phyloP scores from a whole-genome alignment of 2,113 vertebrate genomes.

The Myiopsitta monachus region DNA sequence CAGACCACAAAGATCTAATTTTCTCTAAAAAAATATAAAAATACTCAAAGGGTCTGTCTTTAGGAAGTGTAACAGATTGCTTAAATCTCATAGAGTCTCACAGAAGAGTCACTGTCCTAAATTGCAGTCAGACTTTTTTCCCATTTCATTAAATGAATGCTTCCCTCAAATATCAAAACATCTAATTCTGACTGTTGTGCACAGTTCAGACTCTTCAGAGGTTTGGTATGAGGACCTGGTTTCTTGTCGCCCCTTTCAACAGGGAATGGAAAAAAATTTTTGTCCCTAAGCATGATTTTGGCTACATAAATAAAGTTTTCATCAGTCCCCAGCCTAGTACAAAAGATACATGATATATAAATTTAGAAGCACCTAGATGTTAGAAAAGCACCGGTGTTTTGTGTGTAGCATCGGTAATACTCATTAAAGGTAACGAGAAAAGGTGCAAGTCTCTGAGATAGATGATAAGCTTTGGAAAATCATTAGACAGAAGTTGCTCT shows the following conservation, averaged over 20 bases:
- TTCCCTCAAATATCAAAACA: neutral
- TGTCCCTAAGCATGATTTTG: neutral
- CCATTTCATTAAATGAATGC: neutral
- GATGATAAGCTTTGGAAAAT: neutral
- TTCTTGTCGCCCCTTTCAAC: neutral
- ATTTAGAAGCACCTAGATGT: neutral
- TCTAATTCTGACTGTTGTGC: neutral
- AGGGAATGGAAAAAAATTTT: neutral
- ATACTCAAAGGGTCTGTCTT: neutral
- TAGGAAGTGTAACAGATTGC: neutral
- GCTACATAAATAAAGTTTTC: neutral
- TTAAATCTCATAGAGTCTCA: neutral
- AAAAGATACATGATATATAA: neutral
- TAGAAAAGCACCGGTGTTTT: rapidly evolving
- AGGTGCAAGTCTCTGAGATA: neutral
- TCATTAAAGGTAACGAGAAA: neutral
- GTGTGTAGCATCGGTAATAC: rapidly evolving
- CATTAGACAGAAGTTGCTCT: neutral
- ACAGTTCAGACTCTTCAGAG: neutral
- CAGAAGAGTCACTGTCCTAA: neutral
- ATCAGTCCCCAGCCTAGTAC: neutral
- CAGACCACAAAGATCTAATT: neutral
- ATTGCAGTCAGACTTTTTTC: neutral
- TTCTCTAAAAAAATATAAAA: neutral
- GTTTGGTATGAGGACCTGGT: neutral